Evolutionary conservation across 2,888 invertebrate genomes (phyloP).

Genomic region (Pseudococcus longispinus): DNA sequence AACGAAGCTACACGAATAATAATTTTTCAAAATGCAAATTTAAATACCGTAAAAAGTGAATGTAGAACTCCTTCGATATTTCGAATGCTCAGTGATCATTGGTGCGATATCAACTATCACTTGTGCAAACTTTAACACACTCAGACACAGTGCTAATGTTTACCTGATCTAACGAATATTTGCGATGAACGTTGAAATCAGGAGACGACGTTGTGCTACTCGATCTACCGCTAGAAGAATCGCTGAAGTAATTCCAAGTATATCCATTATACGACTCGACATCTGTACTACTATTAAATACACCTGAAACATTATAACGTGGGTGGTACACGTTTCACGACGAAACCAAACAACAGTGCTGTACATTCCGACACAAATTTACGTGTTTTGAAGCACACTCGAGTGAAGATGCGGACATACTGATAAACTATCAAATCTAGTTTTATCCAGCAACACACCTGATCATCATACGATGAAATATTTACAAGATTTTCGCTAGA

Average conservation of each 20-base stretch:
- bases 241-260: slow-evolving; percentile 23
- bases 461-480: slow-evolving; percentile 35
- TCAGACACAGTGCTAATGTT: not conserved
- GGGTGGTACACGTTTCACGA: slow-evolving; percentile 38
- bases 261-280: not conserved
- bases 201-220: slow-evolving; percentile 50
- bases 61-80: not conserved
- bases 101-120: not conserved
- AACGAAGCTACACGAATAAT: not conserved
- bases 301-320: slow-evolving; percentile 42
- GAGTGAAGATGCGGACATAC: not conserved
- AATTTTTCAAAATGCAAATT: not conserved
- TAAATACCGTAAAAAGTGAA: not conserved
- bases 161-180: slow-evolving; percentile 53
- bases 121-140: not conserved
- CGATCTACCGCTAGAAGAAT: slow-evolving; percentile 51
- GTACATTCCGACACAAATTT: not conserved
- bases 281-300: slow-evolving; percentile 2
- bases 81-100: not conserved
- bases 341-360: not conserved
- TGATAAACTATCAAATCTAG: not conserved
- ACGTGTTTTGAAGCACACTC: not conserved
- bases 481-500: slow-evolving; percentile 51
- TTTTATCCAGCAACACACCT: slow-evolving; percentile 24
- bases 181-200: slow-evolving; percentile 35